Evolutionary conservation across 1,140 invertebrate genomes (phyloP), one percentile per base, ranked within the genome.

Genomic region (Apis laboriosa): DNA sequence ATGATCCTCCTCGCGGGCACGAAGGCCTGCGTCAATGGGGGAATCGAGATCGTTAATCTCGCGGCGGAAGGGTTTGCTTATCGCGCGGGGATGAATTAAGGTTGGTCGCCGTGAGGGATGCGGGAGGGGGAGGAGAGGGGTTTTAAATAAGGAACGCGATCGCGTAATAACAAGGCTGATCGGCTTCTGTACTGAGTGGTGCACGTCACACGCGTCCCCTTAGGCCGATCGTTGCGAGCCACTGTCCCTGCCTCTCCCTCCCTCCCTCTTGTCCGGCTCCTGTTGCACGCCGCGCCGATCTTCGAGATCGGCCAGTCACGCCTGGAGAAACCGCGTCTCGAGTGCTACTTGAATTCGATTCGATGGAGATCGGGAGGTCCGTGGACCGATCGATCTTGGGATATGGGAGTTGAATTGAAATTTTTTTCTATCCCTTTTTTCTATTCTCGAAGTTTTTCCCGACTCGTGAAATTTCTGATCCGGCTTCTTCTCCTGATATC

Each of bases 131-230:
- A 2, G 34, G 34, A 34, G 34, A 24, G 66, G 58, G 70, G 24
- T 74, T 84, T 84, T 84, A 80, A 84, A 70, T 84, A 84, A 84
- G 77, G 77, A 73, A 68, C 56, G 63, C 70, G 83, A 84, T 80
- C 77, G 79, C 79, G 83, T 84, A 84, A 84, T 84, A 84, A 84
- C 83, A 84, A 43, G 83, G 66, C 71, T 53, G 83, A 84, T 84
- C 83, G 60, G 83, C 83, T 84, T 76, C 83, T 64, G 83, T 68
- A 61, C 71, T 11, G 70, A n/a, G 49, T 34, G 67, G 60, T 77
- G 21, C 77, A 60, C 78, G 71, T 80, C 80, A 17, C 64, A 15
- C 55, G 17, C 73, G 74, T 82, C 80, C 73, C 80, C 53, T 17
- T 9, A 12, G 74, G 80, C 73, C 64, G 80, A 82, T 77, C 64